Conservation (phyloP, 2,888 invertebrate genomes). For the Dysmachus trigonus region DNA sequence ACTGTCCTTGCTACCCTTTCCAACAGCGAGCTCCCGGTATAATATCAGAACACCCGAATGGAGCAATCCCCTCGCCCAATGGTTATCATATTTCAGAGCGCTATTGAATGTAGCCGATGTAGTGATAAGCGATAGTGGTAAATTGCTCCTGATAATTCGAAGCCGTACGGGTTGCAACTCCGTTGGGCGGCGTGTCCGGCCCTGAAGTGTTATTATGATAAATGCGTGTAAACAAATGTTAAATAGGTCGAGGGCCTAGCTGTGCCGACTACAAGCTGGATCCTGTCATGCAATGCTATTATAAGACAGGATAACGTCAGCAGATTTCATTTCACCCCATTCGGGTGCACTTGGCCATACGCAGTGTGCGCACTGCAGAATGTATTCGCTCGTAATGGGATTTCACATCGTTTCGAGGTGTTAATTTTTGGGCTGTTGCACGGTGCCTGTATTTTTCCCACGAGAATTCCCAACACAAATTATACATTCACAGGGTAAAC, state of each 20-base stretch:
- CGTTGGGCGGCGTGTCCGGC: neutral
- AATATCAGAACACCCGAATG: neutral
- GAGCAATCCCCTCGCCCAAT: neutral
- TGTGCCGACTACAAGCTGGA: neutral
- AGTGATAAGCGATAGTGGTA: conserved; percentile 27
- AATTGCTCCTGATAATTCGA: conserved; percentile 8
- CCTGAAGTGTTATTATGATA: conserved; percentile 32
- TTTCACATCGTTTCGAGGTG: neutral
- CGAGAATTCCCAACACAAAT: neutral
- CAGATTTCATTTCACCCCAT: neutral
- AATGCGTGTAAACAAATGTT: conserved; percentile 31
- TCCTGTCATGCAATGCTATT: conserved; percentile 2
- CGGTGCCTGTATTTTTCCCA: neutral
- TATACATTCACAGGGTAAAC: neutral
- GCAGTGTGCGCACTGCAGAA: neutral
- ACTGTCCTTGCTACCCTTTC: neutral
- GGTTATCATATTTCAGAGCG: conserved; percentile 15
- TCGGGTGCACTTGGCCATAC: neutral
- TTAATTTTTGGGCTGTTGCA: neutral
- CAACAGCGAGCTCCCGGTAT: neutral
- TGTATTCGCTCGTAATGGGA: neutral
- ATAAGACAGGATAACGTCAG: neutral
- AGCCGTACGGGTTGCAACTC: neutral
- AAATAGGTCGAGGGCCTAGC: neutral
- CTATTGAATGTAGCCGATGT: conserved; percentile 28